Conservation (phyloP, 2,888 invertebrate species). For the Heliconius ismenius region DNA sequence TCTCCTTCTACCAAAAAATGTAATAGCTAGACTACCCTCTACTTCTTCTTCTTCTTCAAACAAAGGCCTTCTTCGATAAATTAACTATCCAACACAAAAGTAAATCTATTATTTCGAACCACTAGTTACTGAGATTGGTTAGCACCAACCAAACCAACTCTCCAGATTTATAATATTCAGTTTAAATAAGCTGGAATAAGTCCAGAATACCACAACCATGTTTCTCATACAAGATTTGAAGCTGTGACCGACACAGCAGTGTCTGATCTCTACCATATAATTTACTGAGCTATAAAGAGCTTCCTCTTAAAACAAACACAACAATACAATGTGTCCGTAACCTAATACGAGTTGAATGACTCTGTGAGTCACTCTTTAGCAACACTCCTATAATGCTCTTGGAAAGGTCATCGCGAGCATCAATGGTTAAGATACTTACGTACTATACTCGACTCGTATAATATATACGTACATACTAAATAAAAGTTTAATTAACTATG, state of each 20-base stretch:
- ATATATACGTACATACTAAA: not conserved
- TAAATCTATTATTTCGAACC: too few species aligned
- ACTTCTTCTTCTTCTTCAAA: too few species aligned
- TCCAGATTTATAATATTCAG: too few species aligned
- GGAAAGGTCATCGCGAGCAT: slow-evolving; percentile 65
- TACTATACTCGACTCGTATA: slow-evolving; percentile 7
- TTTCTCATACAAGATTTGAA: not conserved
- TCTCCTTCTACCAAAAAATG: too few species aligned
- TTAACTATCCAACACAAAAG: too few species aligned
- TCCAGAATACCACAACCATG: not conserved
- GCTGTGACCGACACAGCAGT: not conserved
- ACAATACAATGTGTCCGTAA: slow-evolving; percentile 35
- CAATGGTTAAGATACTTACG: slow-evolving; percentile 30
- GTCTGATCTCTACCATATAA: not conserved
- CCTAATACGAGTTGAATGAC: slow-evolving; percentile 66
- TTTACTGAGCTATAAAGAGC: not conserved
- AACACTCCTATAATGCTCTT: slow-evolving; percentile 58
- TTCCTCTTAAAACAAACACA: slow-evolving; percentile 3
- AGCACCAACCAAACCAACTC: too few species aligned
- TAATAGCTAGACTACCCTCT: too few species aligned
- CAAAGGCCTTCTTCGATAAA: too few species aligned
- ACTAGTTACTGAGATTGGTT: too few species aligned
- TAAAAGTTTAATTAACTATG: not conserved
- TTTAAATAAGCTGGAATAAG: too few species aligned
- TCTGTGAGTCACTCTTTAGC: slow-evolving; percentile 68